These are phyloP conservation scores for Rhinophrynus dorsalis DNA, from an alignment of 2,797 vertebrate species.

Conservation along the genomic window DNA sequence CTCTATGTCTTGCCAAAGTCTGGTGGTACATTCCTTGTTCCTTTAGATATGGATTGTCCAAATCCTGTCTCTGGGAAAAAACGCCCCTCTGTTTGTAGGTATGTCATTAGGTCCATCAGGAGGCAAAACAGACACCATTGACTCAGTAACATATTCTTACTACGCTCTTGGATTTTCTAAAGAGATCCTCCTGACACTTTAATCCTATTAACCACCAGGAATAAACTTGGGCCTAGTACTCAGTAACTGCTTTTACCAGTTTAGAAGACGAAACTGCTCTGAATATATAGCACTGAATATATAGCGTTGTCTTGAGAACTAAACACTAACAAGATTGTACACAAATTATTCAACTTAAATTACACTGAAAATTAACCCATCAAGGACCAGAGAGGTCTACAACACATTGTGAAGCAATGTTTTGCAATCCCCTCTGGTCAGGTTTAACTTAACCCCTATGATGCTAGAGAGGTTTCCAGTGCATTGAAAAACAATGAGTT, in stretches of 20 bases:
- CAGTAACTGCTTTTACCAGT: conserved; percentile 34
- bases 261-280: conserved; percentile 21
- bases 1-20: conserved; percentile 66
- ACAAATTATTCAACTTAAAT: too few relatives aligned
- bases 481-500: too few relatives aligned
- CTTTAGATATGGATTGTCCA: conserved; percentile 65
- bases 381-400: too few relatives aligned
- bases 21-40: conserved; percentile 62
- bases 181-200: conserved; percentile 62
- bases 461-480: too few relatives aligned
- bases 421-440: too few relatives aligned
- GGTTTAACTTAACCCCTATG: too few relatives aligned
- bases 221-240: conserved; percentile 59
- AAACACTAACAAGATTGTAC: too few relatives aligned
- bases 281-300: too few relatives aligned
- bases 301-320: too few relatives aligned
- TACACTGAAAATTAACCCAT: too few relatives aligned
- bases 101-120: conserved; percentile 59
- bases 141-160: conserved; percentile 55
- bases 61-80: conserved; percentile 58
- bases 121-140: conserved; percentile 58
- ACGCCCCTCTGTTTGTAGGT: conserved; percentile 64
- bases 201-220: conserved; percentile 70
- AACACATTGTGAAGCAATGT: too few relatives aligned
- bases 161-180: conserved; percentile 61